Evolutionary conservation across 2,113 vertebrate species (phyloP).

Genomic region (Phrynosoma platyrhinos): DNA sequence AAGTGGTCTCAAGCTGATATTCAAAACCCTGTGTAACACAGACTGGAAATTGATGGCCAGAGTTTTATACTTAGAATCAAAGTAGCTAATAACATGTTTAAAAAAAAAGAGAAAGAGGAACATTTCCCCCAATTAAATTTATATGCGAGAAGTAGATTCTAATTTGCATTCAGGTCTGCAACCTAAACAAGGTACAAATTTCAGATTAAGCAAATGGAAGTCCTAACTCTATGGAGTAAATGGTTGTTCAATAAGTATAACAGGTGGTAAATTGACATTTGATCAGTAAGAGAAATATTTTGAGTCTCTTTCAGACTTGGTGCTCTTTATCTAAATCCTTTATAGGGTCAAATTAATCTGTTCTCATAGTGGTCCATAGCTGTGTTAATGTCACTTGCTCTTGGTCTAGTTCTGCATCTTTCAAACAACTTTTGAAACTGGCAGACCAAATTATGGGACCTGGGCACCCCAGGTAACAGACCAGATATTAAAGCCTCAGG

Average conservation of each 20-base stretch:
- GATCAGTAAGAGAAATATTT: not conserved
- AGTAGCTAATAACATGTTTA: not conserved
- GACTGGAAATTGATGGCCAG: not conserved
- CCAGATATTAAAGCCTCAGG: too few relatives aligned
- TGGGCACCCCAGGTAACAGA: too few relatives aligned
- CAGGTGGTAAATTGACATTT: not conserved
- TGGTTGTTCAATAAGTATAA: not conserved
- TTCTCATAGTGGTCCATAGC: not conserved
- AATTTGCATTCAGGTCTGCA: not conserved
- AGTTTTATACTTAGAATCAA: conserved; percentile 1
- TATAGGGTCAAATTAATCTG: not conserved
- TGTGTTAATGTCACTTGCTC: too few relatives aligned
- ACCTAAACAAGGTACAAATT: not conserved
- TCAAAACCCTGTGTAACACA: not conserved
- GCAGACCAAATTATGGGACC: too few relatives aligned
- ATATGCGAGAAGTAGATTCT: not conserved
- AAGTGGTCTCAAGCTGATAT: too few relatives aligned
- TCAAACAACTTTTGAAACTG: too few relatives aligned
- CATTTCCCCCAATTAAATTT: not conserved
- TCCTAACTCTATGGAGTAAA: not conserved
- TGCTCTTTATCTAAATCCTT: not conserved
- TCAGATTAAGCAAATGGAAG: not conserved
- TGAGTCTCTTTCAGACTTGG: too few relatives aligned
- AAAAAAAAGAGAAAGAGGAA: not conserved
- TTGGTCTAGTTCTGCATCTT: too few relatives aligned